Conservation (phyloP, 2,888 invertebrate genomes). For the Cheilosia pagana region DNA sequence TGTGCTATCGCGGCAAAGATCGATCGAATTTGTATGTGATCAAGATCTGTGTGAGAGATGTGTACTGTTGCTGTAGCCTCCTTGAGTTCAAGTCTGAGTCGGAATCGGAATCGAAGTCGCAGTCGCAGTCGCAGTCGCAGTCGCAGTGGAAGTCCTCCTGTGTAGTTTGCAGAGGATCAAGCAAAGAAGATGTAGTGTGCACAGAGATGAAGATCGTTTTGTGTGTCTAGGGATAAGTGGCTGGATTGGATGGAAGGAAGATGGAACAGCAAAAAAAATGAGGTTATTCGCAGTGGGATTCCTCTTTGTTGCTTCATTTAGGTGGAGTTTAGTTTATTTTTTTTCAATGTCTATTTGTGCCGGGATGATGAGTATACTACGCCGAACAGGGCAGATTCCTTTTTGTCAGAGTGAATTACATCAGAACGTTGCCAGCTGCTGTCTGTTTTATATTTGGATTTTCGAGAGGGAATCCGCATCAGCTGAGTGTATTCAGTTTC, state of each 20-base stretch:
- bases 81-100: slow-evolving; percentile 19
- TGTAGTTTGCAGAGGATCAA: slow-evolving; percentile 2
- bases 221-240: slow-evolving; percentile 60
- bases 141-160: slow-evolving; percentile 9
- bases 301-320: slow-evolving; percentile 66
- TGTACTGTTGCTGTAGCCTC: slow-evolving; percentile 15
- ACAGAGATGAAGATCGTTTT: slow-evolving; percentile 29
- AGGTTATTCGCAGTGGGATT: slow-evolving; percentile 49
- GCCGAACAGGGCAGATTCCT: slow-evolving; percentile 40
- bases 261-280: neutral
- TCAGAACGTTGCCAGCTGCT: slow-evolving; percentile 3
- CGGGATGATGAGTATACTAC: slow-evolving; percentile 32
- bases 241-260: slow-evolving; percentile 37
- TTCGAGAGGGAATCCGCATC: neutral
- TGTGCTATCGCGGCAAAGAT: slow-evolving; percentile 64
- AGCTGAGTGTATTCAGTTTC: neutral
- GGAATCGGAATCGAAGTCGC: too few relatives aligned
- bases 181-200: neutral
- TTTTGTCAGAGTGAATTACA: slow-evolving; percentile 53
- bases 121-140: too few relatives aligned
- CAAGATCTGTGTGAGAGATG: slow-evolving; percentile 66
- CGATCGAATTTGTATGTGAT: slow-evolving; percentile 71
- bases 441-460: neutral
- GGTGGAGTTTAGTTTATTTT: slow-evolving; percentile 4
- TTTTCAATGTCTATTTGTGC: neutral